Conservation (phyloP, 1,140 invertebrate genomes). For the Popillia japonica region DNA sequence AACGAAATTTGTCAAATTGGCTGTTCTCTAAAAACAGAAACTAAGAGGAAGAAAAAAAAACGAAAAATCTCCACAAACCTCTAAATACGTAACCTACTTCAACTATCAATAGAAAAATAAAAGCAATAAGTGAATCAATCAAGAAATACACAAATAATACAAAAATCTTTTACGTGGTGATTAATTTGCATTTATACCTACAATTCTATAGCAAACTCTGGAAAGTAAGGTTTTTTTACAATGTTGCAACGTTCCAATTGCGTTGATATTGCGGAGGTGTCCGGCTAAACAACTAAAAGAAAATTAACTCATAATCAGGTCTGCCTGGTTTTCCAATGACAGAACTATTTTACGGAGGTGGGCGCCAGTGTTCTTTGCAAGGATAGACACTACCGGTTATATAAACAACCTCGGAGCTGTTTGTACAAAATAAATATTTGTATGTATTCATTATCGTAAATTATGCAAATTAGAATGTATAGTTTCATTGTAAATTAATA, state of each 20-base stretch:
- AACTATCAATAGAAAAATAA: too few species aligned
- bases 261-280: slow-evolving; percentile 2
- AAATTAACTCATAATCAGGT: background rate
- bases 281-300: background rate
- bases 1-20: too few species aligned
- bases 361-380: background rate
- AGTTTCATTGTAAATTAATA: too few species aligned
- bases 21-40: too few species aligned
- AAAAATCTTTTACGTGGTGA: background rate
- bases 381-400: background rate
- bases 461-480: too few species aligned
- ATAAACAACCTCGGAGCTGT: background rate
- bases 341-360: background rate
- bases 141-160: too few species aligned
- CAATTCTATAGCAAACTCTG: background rate
- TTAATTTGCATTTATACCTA: background rate
- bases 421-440: background rate
- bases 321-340: background rate
- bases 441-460: background rate
- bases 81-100: too few species aligned
- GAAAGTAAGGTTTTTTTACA: background rate
- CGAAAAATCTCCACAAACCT: too few species aligned
- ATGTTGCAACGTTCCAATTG: background rate
- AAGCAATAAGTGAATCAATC: too few species aligned
- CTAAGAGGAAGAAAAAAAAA: too few species aligned